Evolutionary conservation across 2,888 invertebrate genomes (phyloP), one percentile per base, ranked within the genome.

Genomic region (Orthonevra nobilis): DNA sequence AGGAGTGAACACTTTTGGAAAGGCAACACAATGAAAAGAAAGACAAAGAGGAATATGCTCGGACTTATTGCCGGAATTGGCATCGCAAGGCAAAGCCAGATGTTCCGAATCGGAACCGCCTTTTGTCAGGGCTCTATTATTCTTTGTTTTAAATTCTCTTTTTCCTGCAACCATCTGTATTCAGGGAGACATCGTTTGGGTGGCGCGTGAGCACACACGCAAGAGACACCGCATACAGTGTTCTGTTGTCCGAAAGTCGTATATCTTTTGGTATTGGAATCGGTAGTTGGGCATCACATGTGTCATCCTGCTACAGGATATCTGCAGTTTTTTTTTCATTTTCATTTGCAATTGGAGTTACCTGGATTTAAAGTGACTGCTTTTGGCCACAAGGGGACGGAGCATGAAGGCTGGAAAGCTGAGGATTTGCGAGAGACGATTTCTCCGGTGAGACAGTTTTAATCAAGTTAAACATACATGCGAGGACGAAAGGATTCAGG

Each of bases 391-490:
- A 56, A 15, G 54, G 34, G 42, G 42, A 3, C 23, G 23, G 34
- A n/a, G n/a, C n/a, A n/a, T n/a, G n/a, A 3, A 36, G 38, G 30
- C 46, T 28, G 26, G 36, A n/a, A 17, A 40, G 6, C n/a, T n/a
- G 10, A 23, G 34, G 42, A 50, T 34, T 40, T 44, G 42, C 42
- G 14, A 26, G 17, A 38, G 15, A 50, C 26, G 20, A 38, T 34
- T 40, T 34, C 12, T n/a, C 28, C 50, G 58, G 58, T 72, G 77
- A 64, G 52, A 54, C 64, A 64, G 48, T 64, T 77, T 77, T 72
- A 77, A 77, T 77, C 72, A 77, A 77, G 72, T 77, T 64, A 72
- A 72, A 72, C 60, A 77, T 60, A 77, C 70, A 63, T 63, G 26
- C 38, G 64, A n/a, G 56, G 20, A 42, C 61, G 12, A 30, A 48